Percentiles rank a stretch among this genome's conserved stretches.
phyloP scores from a whole-genome alignment of 1,140 invertebrate genomes.

The Odontomachus brunneus region DNA sequence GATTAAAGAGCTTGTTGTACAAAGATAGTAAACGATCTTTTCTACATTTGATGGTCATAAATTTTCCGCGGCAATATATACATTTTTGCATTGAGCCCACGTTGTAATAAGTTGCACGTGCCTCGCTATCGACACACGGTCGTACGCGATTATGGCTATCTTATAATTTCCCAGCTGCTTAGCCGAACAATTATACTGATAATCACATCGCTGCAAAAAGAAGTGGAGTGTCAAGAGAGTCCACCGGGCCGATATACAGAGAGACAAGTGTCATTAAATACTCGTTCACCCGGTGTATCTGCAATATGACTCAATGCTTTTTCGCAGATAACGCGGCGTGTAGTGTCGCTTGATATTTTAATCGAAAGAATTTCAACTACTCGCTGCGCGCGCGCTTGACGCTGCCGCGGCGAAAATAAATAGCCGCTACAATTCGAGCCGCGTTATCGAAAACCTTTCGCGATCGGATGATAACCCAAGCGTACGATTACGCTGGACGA shows the following conservation, averaged over 20 bases:
- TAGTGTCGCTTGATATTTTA: slow-evolving; percentile 49
- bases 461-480: slow-evolving; percentile 43
- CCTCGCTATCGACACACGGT: slow-evolving; percentile 23
- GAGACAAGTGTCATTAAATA: slow-evolving; percentile 50
- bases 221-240: slow-evolving; percentile 45
- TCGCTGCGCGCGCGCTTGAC: slow-evolving; percentile 1
- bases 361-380: slow-evolving; percentile 50
- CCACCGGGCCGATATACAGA: slow-evolving; percentile 19
- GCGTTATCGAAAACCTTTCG: slow-evolving; percentile 35
- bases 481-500: slow-evolving; percentile 24
- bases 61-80: slow-evolving; percentile 12
- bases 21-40: slow-evolving; percentile 16
- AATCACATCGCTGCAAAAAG: slow-evolving; percentile 35
- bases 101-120: neutral
- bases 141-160: slow-evolving; percentile 41
- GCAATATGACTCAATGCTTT: slow-evolving; percentile 51
- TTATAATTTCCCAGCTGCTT: slow-evolving; percentile 48
- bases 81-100: neutral
- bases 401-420: slow-evolving; percentile 34
- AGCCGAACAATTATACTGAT: slow-evolving; percentile 50
- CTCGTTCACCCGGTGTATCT: slow-evolving; percentile 35
- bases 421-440: neutral
- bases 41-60: slow-evolving; percentile 9
- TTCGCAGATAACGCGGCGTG: slow-evolving; percentile 35
- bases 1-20: neutral